Percentiles rank a stretch among this genome's conserved stretches.
Evolutionary conservation across 2,797 vertebrate genomes (phyloP).

Genomic region (Triplophysa yarkandensis): DNA sequence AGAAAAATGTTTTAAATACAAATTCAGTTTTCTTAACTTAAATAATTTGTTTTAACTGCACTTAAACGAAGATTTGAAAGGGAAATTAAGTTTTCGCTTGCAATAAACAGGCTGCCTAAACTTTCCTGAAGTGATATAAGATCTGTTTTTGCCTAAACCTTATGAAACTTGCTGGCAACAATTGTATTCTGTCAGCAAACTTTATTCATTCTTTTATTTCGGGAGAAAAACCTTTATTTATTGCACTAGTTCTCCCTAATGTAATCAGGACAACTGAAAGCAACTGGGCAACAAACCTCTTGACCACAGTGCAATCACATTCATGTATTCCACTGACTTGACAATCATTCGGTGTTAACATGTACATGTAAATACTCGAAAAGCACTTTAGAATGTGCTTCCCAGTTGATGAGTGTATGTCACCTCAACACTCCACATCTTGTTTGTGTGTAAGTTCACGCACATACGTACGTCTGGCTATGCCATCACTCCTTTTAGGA

Average conservation of each 20-base stretch:
- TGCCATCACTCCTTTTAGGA: constrained; percentile 22
- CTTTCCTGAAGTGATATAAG: neutral
- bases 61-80: too few relatives aligned
- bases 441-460: constrained; percentile 27
- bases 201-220: neutral
- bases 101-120: neutral
- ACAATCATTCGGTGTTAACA: constrained; percentile 4
- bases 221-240: neutral
- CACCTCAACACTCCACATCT: constrained; percentile 18
- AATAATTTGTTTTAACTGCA: neutral
- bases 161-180: neutral
- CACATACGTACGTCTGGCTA: constrained; percentile 35
- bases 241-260: neutral
- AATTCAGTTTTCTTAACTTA: neutral
- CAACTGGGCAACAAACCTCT: constrained; percentile 27
- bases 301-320: constrained; percentile 1
- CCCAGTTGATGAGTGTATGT: constrained; percentile 14
- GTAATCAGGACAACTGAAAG: constrained; percentile 4
- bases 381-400: constrained; percentile 15
- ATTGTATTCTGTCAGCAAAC: neutral
- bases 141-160: neutral
- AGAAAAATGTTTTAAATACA: too few relatives aligned
- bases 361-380: constrained; percentile 34
- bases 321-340: constrained; percentile 21
- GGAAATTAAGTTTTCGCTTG: too few relatives aligned